Evolutionary conservation across 2,888 invertebrate genomes (phyloP), one percentile per base, ranked within the genome.

Genomic region (Ophion slaviceki): DNA sequence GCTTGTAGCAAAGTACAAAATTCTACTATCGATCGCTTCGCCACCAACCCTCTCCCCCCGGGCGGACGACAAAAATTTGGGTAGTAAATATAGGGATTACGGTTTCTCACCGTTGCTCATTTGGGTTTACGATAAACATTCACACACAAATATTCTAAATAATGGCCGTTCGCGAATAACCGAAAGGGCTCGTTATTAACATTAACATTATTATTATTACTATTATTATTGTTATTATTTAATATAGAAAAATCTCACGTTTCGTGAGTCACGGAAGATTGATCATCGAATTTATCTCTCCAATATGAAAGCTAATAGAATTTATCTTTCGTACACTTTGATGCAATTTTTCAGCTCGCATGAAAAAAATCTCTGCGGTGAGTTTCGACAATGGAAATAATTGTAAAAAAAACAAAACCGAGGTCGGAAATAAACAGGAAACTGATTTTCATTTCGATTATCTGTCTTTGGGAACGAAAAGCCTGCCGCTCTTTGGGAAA

Each of bases 1-100:
- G 87, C 76, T 81, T 81, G 47, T 84, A 80, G 80, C 67, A 87
- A 86, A 91, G 91, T 91, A 92, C 92, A 92, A 91, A 92, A 91
- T 91, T 92, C 84, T 85, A 76, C n/a, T 88, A 88, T 87, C 82
- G 88, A 89, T 91, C 89, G 89, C 91, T 89, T 87, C 88, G 87
- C 47, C 66, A 20, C 40, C 62, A 14, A 36, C 71, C 66, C 71
- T 59, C 85, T 40, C 40, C 40, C 40, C 7, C 14, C 53, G 14
- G 17, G 53, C 53, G 14, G 53, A 53, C 17, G 17, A 53, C 53
- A 17, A 53, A 53, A 17, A 53, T 53, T 53, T 53, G 53, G 17
- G 17, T 53, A 53, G 53, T 53, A 53, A 14, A 53, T 53, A 53
- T 17, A 17, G 53, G 53, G 53, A 17, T 53, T 64, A 64, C 53